phyloP scores from a whole-genome alignment of 2,888 invertebrate genomes.

The Diadromus collaris region DNA sequence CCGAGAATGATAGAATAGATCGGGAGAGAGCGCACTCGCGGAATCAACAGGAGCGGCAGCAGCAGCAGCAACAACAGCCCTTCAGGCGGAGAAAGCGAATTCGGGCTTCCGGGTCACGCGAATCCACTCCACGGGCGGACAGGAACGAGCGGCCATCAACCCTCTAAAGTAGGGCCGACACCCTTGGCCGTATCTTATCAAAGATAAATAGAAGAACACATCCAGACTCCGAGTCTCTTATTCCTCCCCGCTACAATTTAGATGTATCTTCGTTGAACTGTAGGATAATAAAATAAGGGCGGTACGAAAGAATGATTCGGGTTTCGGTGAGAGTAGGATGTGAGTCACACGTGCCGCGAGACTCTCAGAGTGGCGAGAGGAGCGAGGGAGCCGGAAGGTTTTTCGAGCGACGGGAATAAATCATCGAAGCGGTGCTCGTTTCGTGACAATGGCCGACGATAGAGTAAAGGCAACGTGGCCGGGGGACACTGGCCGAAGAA shows the following conservation, averaged over 20 bases:
- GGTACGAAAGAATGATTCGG: slow-evolving; percentile 32
- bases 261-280: slow-evolving; percentile 23
- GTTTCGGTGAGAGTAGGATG: slow-evolving; percentile 18
- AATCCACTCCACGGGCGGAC: slow-evolving; percentile 54
- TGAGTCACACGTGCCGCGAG: slow-evolving; percentile 29
- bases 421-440: slow-evolving; percentile 60
- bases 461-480: slow-evolving; percentile 51
- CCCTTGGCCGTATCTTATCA: slow-evolving; percentile 54
- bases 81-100: slow-evolving; percentile 64
- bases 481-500: slow-evolving; percentile 63
- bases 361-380: slow-evolving; percentile 6
- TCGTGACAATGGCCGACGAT: slow-evolving; percentile 58
- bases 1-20: slow-evolving; percentile 33
- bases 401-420: slow-evolving; percentile 59
- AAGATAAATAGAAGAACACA: slow-evolving; percentile 48
- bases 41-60: background rate
- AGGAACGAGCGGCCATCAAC: slow-evolving; percentile 51
- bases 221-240: slow-evolving; percentile 33
- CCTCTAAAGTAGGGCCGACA: slow-evolving; percentile 55
- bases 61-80: slow-evolving; percentile 23
- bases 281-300: slow-evolving; percentile 28
- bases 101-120: slow-evolving; percentile 60
- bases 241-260: slow-evolving; percentile 18
- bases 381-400: slow-evolving; percentile 30
- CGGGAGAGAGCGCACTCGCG: slow-evolving; percentile 21